A percentile compares a stretch with the other conserved stretches of the same genome.
Conservation (phyloP, 35 echinoderm and acorn worm genomes). For the Ophiothrix spiculata region DNA sequence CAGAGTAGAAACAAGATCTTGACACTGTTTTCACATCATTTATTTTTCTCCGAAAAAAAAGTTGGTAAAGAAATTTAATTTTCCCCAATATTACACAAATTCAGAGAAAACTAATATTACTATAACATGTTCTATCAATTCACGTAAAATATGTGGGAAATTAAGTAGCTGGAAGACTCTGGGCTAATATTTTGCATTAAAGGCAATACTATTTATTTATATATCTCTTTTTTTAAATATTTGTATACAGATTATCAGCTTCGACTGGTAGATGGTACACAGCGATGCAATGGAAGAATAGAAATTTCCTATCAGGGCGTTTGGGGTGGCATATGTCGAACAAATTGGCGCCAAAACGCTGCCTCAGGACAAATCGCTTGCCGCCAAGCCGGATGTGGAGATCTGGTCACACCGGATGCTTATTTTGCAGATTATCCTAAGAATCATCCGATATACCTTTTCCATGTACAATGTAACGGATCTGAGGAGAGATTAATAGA, state of each 20-base stretch:
- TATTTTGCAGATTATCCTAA: background rate
- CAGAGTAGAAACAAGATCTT: no score
- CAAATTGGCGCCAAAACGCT: background rate
- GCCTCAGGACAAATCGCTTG: background rate
- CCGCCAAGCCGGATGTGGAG: constrained; percentile 2
- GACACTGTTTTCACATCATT: no score
- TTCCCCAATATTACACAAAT: no score
- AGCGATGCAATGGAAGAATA: background rate
- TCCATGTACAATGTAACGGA: background rate
- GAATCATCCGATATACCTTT: background rate
- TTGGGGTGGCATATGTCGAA: background rate
- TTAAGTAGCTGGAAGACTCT: no score
- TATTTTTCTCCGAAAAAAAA: no score
- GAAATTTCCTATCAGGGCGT: background rate
- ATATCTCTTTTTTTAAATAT: no score
- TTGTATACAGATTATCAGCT: constrained; percentile 3
- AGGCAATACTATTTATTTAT: no score
- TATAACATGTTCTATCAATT: no score
- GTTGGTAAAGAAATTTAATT: no score
- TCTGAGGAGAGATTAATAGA: background rate
- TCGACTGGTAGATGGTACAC: background rate
- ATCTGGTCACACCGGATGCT: background rate
- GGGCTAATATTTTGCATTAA: no score
- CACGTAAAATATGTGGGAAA: no score
- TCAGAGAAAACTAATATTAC: no score